Percentiles rank a stretch among this genome's conserved stretches.
Evolutionary conservation across 2,888 invertebrate species (phyloP).

Genomic region (Leptogaster cylindrica): DNA sequence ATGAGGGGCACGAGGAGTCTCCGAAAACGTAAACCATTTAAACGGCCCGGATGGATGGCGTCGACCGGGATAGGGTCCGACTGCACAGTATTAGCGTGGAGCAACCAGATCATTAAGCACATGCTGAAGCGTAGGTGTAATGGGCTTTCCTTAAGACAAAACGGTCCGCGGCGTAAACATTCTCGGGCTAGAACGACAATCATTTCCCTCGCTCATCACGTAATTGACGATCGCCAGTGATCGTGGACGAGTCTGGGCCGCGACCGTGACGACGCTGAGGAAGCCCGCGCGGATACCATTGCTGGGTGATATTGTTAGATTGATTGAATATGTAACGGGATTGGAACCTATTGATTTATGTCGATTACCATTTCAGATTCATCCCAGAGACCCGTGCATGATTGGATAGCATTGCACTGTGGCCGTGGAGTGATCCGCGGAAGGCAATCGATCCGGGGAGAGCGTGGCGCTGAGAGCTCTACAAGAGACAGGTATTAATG

Average conservation of each 20-base stretch:
- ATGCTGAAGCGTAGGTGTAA: slow-evolving; percentile 24
- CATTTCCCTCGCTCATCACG: slow-evolving; percentile 30
- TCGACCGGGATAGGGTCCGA: not conserved
- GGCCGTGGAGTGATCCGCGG: not conserved
- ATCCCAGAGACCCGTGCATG: not conserved
- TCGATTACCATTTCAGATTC: slow-evolving; percentile 38
- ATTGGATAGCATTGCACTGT: slow-evolving; percentile 1
- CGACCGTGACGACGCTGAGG: not conserved
- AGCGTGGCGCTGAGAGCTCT: not conserved
- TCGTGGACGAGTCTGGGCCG: not conserved
- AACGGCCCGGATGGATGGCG: not conserved
- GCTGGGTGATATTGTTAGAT: slow-evolving; percentile 43
- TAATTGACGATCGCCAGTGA: slow-evolving; percentile 18
- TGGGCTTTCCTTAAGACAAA: slow-evolving; percentile 4
- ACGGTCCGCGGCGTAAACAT: slow-evolving; percentile 8
- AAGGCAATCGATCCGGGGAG: not conserved
- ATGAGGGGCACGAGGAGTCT: slow-evolving; percentile 23
- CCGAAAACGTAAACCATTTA: slow-evolving; percentile 24
- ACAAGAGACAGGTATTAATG: slow-evolving; percentile 44
- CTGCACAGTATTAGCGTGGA: not conserved
- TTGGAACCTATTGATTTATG: slow-evolving; percentile 41
- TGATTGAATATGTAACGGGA: slow-evolving; percentile 47
- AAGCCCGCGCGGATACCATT: slow-evolving; percentile 16
- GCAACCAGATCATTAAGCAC: slow-evolving; percentile 35
- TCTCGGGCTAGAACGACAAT: slow-evolving; percentile 20